These are phyloP conservation scores for Parazoanthus atlanticus DNA, from an alignment of 92 coral and sea anemone species.

Conservation along the genomic window DNA sequence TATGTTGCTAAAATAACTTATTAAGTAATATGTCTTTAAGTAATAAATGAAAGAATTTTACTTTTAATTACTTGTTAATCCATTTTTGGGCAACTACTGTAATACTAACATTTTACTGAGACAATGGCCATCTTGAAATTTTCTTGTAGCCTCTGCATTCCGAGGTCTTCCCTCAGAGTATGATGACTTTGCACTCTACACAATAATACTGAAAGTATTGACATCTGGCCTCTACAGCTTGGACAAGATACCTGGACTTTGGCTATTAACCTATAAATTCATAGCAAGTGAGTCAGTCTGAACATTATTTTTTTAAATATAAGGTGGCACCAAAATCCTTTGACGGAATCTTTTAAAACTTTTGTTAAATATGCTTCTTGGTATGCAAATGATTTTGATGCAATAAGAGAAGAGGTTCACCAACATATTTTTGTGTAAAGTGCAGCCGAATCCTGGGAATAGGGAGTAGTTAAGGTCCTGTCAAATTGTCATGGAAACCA, in stretches of 20 bases:
- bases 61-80: no score
- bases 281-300: slow-evolving; percentile 50
- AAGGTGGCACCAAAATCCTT: no score
- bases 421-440: no score
- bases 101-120: not conserved
- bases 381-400: not conserved
- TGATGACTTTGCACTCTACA: slow-evolving; percentile 79
- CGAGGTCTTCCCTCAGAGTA: slow-evolving; percentile 76
- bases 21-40: no score
- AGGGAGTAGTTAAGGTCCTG: not conserved
- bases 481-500: not conserved
- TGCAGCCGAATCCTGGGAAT: no score
- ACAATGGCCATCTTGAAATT: not conserved
- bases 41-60: no score
- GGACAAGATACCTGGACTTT: slow-evolving; percentile 63
- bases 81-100: no score
- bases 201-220: slow-evolving; percentile 70
- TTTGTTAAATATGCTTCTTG: no score
- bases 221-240: slow-evolving; percentile 59
- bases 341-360: not conserved
- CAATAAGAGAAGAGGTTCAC: no score
- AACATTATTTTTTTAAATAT: not conserved
- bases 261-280: slow-evolving; percentile 61
- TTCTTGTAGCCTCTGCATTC: slow-evolving; percentile 68
- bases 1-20: no score